Conservation (phyloP, 2,113 vertebrate genomes). For the Bubo blakistoni region DNA sequence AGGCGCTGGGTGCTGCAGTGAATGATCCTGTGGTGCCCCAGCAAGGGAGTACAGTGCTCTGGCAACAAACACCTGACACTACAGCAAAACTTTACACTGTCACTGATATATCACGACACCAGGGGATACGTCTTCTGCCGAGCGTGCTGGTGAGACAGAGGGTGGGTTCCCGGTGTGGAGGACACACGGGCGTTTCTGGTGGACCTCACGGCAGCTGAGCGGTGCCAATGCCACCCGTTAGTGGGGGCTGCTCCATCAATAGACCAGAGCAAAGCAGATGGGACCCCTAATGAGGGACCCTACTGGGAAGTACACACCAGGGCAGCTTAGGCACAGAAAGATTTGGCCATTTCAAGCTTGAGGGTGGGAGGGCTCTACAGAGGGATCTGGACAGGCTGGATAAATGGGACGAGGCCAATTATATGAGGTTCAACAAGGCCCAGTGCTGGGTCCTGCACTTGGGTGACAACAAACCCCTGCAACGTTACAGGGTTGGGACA, state of each 20-base stretch:
- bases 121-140: background rate
- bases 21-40: background rate
- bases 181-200: background rate
- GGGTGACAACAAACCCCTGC: background rate
- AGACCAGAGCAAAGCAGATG: background rate
- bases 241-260: rapidly evolving
- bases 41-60: background rate
- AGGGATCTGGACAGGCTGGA: background rate
- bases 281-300: too few species aligned
- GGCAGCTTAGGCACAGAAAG: background rate
- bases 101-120: background rate
- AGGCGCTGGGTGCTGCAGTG: background rate
- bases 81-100: background rate
- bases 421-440: background rate
- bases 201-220: too few species aligned
- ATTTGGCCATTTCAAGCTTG: background rate
- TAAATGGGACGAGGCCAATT: rapidly evolving
- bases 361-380: background rate
- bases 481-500: background rate
- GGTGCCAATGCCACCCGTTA: background rate
- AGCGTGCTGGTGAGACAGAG: too few species aligned
- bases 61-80: background rate
- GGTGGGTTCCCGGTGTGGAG: background rate
- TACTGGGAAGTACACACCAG: too few species aligned
- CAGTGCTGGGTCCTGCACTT: background rate